Base-by-base conservation (phyloP, 2,797 vertebrate species). In the Falco biarmicus region DNA sequence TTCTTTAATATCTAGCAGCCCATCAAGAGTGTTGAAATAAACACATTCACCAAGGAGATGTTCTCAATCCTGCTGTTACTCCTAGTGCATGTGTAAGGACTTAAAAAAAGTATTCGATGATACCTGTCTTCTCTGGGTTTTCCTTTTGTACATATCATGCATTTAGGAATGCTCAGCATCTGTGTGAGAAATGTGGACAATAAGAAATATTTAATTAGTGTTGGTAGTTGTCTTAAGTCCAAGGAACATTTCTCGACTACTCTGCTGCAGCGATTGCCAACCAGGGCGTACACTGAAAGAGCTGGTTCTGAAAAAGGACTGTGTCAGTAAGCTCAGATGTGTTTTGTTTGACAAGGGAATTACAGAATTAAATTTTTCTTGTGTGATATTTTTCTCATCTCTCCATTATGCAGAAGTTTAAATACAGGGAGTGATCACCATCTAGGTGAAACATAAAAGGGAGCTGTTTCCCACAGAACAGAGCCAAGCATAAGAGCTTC, bases 391-490 rank as follows among this genome's bases (percentile, higher is more conserved):
- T 68, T 91, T 61, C 71, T 88, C 68, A 78, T 93, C 65, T 85
- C 60, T 73, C 59, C 31, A 53, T 91, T 77, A 59, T 34, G 48
- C 59, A 57, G 54, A 84, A 86, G 39, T 65, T 88, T 96, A 93
- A 93, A 92, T 57, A 64, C 48, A 68, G n/a, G 29, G 32, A 86
- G 34, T 69, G 61, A 75, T 69, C 61, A 73, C 45, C 34, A 47
- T 54, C 43, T 61, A 93, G 66, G 70, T 94, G 74, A 82, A 91
- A 79, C 56, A 61, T 60, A 76, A 84, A 91, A 95, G 37, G 31
- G 15, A 83, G 3, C 45, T 69, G 37, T 83, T 93, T 80, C 45
- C 39, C n/a, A 74, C n/a, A 66, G 75, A 82, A 39, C n/a, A 68
- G n/a, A 82, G 37, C 32, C 29, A 78, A 64, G 32, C 8, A 5